Percentiles rank a stretch among this genome's conserved stretches.
These are phyloP conservation scores for Podiceps cristatus DNA, from an alignment of 2,113 vertebrate species.

Conservation along the genomic window DNA sequence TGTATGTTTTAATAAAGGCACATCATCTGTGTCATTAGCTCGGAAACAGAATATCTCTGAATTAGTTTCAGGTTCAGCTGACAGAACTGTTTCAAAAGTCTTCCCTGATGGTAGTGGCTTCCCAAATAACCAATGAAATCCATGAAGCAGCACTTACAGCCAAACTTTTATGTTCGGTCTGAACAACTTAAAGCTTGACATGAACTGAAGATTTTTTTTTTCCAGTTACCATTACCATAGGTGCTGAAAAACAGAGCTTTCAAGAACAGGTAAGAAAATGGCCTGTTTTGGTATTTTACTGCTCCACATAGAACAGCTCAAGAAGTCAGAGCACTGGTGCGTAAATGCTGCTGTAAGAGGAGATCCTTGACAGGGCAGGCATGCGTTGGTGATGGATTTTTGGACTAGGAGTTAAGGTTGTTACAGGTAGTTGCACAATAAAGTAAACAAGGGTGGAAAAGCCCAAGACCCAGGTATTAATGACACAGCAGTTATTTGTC, in stretches of 20 bases:
- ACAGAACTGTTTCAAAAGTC: not conserved
- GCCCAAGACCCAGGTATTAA: not conserved
- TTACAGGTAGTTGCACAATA: slow-evolving; percentile 21
- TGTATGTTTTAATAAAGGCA: not conserved
- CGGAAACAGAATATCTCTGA: not conserved
- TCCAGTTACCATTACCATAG: not conserved
- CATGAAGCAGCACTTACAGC: not conserved
- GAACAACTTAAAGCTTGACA: not conserved
- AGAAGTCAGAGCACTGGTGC: not conserved
- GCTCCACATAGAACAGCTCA: not conserved
- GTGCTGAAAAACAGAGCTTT: not conserved
- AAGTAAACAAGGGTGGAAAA: slow-evolving; percentile 17
- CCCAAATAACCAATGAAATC: not conserved
- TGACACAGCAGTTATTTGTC: not conserved
- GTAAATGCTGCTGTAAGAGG: not conserved
- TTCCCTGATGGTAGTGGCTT: not conserved
- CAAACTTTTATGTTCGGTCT: not conserved
- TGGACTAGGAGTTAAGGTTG: not conserved
- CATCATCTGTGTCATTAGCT: not conserved
- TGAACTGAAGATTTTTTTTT: not conserved
- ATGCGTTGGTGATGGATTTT: not conserved
- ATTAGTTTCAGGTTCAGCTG: not conserved
- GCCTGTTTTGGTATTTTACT: not conserved
- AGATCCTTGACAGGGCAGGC: not conserved
- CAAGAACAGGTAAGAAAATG: not conserved